Evolutionary conservation across 1,140 invertebrate genomes (phyloP), one percentile per base, ranked within the genome.

Genomic region (Bombus waltoni): DNA sequence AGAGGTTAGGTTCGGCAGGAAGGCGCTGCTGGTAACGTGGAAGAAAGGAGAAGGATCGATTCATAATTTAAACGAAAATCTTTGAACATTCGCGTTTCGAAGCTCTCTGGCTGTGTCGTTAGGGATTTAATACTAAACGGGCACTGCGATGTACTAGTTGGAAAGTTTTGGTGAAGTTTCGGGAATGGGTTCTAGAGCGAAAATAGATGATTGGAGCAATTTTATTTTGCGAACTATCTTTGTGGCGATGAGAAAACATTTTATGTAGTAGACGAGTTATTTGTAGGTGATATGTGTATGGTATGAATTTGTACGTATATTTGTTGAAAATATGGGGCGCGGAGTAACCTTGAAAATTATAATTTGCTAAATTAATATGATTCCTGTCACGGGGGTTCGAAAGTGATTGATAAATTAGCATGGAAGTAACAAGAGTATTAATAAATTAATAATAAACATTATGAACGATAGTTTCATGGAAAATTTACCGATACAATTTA

Each of bases 61-160:
- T 77, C 71, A 81, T 89, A 90, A 90, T 90, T 90, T 89, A 87
- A 90, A 80, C 79, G 89, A 82, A 90, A 89, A 90, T 90, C 81
- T 87, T 78, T 66, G 83, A 83, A 76, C 75, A 82, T 77, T 47
- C 80, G 71, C 57, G 70, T 79, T 90, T 85, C 85, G 78, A 77
- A 42, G 62, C 25, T 40, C 18, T 53, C 65, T 73, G 66, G 25
- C 73, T 62, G 70, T 84, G 81, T 87, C 85, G 62, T 76, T 83
- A 81, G 66, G 76, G 70, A 44, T 87, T 81, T 84, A 78, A 90
- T 86, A 87, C 83, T 81, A 81, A 87, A 47, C 47, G 57, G 77
- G 40, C 66, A 11, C 62, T 74, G 70, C n/a, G 22, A 59, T 74
- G 59, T 88, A 81, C 74, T 66, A 44, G 40, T 53, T n/a, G 65